Percentiles rank a stretch among this genome's conserved stretches.
These are phyloP conservation scores for Apamea crenata DNA, from an alignment of 2,888 invertebrate genomes.

Conservation along the genomic window DNA sequence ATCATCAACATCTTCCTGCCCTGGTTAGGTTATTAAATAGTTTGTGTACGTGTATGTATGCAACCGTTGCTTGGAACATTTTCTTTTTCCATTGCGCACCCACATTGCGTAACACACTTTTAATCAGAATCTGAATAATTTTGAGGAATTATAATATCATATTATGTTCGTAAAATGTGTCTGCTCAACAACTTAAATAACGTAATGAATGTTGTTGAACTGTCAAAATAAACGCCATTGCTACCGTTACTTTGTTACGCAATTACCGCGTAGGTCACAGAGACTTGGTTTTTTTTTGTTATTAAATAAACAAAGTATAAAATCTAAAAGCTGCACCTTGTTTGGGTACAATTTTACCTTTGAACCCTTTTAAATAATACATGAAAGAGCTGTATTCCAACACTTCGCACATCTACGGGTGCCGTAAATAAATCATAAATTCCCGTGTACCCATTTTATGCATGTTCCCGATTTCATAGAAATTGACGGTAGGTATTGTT, in stretches of 20 bases:
- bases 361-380: slow-evolving; percentile 47
- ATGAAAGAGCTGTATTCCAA: slow-evolving; percentile 26
- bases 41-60: no score
- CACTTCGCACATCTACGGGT: slow-evolving; percentile 19
- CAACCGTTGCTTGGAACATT: background rate
- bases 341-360: slow-evolving; percentile 31
- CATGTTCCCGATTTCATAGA: background rate
- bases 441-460: background rate
- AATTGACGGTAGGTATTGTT: slow-evolving; percentile 2
- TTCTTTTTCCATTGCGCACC: background rate
- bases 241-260: background rate
- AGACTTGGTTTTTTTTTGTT: background rate
- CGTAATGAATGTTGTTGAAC: no score
- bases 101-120: background rate
- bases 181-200: background rate
- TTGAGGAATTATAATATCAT: no score
- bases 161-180: background rate
- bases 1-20: background rate
- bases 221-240: background rate
- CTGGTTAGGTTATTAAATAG: no score
- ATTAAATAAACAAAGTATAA: slow-evolving; percentile 9
- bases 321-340: slow-evolving; percentile 6
- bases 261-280: background rate
- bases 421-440: slow-evolving; percentile 42
- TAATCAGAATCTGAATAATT: background rate